Evolutionary conservation across 2,797 vertebrate species (phyloP).

Genomic region (Cichlasoma orientale): DNA sequence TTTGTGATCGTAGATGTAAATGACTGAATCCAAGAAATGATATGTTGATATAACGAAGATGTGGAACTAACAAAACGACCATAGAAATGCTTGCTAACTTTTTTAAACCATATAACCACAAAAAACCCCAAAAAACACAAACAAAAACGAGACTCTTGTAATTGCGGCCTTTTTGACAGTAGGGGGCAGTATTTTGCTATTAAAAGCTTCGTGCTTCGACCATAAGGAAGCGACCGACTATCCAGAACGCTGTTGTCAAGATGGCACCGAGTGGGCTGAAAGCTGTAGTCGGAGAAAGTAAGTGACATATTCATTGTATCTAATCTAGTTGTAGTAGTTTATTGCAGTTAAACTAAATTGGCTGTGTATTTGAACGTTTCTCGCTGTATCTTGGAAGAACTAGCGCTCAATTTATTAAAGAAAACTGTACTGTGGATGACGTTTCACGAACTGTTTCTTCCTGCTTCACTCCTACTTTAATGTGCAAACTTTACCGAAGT

Average conservation of each 20-base stretch:
- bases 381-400: background rate
- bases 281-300: conserved; percentile 83
- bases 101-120: background rate
- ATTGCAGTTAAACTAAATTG: fast-evolving
- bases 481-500: background rate
- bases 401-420: background rate
- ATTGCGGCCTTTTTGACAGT: background rate
- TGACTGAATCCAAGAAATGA: background rate
- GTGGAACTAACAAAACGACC: background rate
- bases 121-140: background rate
- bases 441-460: conserved; percentile 46
- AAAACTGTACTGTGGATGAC: background rate
- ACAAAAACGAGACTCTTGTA: background rate
- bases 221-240: conserved; percentile 67
- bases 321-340: background rate
- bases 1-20: background rate
- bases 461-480: conserved; percentile 35
- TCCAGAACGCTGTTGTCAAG: conserved; percentile 66
- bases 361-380: fast-evolving
- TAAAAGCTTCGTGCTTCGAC: background rate
- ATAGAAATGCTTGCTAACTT: background rate
- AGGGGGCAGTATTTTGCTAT: conserved; percentile 28
- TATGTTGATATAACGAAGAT: background rate
- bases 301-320: conserved; percentile 48
- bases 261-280: conserved; percentile 86